Evolutionary conservation across 2,888 invertebrate genomes (phyloP).

Genomic region (Drosophila putrida): DNA sequence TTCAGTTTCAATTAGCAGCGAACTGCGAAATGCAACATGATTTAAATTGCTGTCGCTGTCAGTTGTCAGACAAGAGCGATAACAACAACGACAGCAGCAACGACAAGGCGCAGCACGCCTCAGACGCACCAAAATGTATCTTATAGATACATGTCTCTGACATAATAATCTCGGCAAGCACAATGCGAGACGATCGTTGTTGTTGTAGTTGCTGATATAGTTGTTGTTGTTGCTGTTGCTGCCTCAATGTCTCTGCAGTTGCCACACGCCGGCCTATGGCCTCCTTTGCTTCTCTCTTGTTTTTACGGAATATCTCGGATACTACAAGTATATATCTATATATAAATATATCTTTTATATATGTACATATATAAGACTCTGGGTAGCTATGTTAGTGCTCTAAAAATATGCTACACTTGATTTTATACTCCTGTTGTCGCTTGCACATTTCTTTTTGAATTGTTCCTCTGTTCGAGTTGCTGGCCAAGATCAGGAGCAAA

Average conservation of each 20-base stretch:
- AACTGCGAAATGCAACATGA: constrained; percentile 69
- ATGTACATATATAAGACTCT: constrained; percentile 7
- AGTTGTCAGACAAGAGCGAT: constrained; percentile 75
- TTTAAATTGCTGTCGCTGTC: constrained; percentile 83
- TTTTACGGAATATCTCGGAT: constrained; percentile 30
- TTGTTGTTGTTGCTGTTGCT: constrained; percentile 33
- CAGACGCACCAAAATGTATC: constrained; percentile 67
- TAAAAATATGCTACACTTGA: constrained; percentile 61
- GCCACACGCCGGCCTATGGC: constrained; percentile 27
- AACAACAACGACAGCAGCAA: constrained; percentile 46
- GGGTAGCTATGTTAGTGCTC: constrained; percentile 24
- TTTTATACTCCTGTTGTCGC: constrained; percentile 22
- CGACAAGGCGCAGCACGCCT: constrained; percentile 41
- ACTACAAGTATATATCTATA: constrained; percentile 1
- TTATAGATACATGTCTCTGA: constrained; percentile 69
- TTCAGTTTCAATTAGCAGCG: constrained; percentile 56
- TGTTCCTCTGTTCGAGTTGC: constrained; percentile 14
- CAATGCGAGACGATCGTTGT: constrained; percentile 19
- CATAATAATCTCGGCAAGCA: constrained; percentile 61
- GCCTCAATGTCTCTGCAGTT: constrained; percentile 61
- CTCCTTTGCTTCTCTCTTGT: neutral
- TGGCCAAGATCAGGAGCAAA: constrained; percentile 50
- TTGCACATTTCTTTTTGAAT: constrained; percentile 33
- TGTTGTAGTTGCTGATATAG: constrained; percentile 24
- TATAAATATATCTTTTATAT: neutral